Evolutionary conservation across 2,113 vertebrate genomes (phyloP).

Genomic region (Cervus canadensis): DNA sequence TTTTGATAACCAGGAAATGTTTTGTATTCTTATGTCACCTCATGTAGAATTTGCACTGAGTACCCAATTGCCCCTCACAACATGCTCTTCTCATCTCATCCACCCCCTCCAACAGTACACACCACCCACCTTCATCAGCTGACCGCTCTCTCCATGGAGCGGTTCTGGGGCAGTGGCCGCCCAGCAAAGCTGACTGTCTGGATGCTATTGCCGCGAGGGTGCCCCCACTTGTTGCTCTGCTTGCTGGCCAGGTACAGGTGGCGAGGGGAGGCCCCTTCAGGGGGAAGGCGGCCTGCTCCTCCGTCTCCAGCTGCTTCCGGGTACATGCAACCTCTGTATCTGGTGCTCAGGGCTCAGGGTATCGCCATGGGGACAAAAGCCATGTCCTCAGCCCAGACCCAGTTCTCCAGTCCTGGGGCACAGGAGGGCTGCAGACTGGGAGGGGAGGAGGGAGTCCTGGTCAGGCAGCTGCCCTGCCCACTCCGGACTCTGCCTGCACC

Average conservation of each 20-base stretch:
- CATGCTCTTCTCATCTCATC: not conserved
- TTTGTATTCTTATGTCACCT: not conserved
- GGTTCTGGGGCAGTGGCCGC: conserved; percentile 84
- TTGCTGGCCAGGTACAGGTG: conserved; percentile 91
- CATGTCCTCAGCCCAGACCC: conserved; percentile 93
- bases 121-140: conserved; percentile 90
- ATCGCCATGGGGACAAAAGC: conserved; percentile 76
- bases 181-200: conserved; percentile 86
- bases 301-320: conserved; percentile 80
- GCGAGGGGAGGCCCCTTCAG: conserved; percentile 79
- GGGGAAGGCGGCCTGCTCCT: conserved; percentile 85
- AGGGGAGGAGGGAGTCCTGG: not conserved
- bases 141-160: conserved; percentile 85
- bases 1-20: not conserved
- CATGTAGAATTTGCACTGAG: rapidly evolving
- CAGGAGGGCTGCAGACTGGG: not conserved
- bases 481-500: not conserved
- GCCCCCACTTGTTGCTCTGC: conserved; percentile 86
- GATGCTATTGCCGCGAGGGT: conserved; percentile 87
- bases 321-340: conserved; percentile 81
- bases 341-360: conserved; percentile 83
- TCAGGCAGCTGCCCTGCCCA: not conserved
- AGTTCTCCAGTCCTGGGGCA: conserved; percentile 85
- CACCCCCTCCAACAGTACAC: not conserved
- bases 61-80: not conserved